Evolutionary conservation across 2,113 vertebrate species (phyloP).

Genomic region (Naja naja): DNA sequence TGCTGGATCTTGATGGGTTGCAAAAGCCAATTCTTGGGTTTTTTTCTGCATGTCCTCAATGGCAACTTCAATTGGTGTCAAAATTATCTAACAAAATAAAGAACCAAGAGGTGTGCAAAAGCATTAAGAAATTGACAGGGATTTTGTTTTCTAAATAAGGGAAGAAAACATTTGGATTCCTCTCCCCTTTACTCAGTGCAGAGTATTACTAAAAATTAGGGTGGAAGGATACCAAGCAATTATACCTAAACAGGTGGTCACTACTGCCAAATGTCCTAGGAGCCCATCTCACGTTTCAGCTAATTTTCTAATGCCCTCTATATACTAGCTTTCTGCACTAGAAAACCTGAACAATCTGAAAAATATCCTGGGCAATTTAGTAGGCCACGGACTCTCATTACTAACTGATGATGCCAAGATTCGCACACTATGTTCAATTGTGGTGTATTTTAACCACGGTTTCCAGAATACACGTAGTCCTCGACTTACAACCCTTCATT

Average conservation of each 20-base stretch:
- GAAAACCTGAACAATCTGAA: not conserved
- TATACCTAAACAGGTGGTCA: not conserved
- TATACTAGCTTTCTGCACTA: not conserved
- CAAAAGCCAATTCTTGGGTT: slow-evolving; percentile 95
- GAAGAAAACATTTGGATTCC: not conserved
- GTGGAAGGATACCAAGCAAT: not conserved
- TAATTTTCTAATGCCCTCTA: not conserved
- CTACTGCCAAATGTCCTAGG: not conserved
- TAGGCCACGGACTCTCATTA: not conserved
- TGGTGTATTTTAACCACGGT: not conserved
- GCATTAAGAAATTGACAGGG: not conserved
- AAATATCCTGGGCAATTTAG: not conserved
- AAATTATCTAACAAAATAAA: slow-evolving; percentile 80
- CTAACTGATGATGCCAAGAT: not conserved
- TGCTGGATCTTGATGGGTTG: slow-evolving; percentile 95
- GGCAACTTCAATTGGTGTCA: slow-evolving; percentile 97
- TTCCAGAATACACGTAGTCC: not conserved
- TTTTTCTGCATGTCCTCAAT: slow-evolving; percentile 99
- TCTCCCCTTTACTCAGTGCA: not conserved
- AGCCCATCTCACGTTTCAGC: not conserved
- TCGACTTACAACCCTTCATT: too few relatives aligned
- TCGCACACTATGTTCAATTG: not conserved
- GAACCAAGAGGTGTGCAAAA: not conserved
- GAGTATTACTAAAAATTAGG: not conserved
- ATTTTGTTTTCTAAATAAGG: not conserved